phyloP scores from a whole-genome alignment of 1,140 invertebrate genomes.

The Heliothis subflexa region DNA sequence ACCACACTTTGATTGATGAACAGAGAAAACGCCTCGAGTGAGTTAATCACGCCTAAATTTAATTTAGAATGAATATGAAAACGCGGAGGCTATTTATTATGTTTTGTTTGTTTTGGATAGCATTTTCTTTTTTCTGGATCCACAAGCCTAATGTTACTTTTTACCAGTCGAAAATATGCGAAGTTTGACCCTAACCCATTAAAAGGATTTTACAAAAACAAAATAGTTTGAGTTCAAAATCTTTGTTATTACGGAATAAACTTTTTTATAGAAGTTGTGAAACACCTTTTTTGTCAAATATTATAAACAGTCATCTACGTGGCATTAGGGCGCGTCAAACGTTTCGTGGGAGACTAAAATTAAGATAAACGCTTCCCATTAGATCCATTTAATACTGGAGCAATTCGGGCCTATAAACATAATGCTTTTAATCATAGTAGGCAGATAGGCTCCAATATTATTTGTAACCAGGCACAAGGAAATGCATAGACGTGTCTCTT shows the following conservation, averaged over 20 bases:
- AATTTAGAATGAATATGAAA: constrained; percentile 82
- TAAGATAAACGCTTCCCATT: constrained; percentile 82
- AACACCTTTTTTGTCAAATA: constrained; percentile 56
- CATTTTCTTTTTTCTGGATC: constrained; percentile 61
- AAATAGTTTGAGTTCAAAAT: constrained; percentile 26
- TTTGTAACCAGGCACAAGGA: constrained; percentile 60
- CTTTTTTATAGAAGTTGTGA: constrained; percentile 23
- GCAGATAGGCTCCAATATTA: constrained; percentile 63
- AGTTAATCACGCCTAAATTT: constrained; percentile 84
- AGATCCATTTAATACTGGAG: constrained; percentile 78
- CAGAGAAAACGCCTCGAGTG: constrained; percentile 84
- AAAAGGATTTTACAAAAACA: constrained; percentile 33
- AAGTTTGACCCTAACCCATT: constrained; percentile 32
- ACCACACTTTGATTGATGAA: constrained; percentile 83
- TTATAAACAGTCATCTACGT: constrained; percentile 50
- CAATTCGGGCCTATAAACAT: constrained; percentile 80
- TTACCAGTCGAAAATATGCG: constrained; percentile 39
- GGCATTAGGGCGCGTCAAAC: constrained; percentile 74
- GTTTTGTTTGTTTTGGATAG: constrained; percentile 81
- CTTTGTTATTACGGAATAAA: constrained; percentile 39
- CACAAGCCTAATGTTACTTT: constrained; percentile 37
- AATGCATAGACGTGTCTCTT: constrained; percentile 44
- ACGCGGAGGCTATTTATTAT: constrained; percentile 73
- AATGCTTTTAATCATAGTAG: constrained; percentile 77
- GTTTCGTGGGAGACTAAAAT: constrained; percentile 79